Conservation (phyloP, 2,797 vertebrate species). For the Argya squamiceps region DNA sequence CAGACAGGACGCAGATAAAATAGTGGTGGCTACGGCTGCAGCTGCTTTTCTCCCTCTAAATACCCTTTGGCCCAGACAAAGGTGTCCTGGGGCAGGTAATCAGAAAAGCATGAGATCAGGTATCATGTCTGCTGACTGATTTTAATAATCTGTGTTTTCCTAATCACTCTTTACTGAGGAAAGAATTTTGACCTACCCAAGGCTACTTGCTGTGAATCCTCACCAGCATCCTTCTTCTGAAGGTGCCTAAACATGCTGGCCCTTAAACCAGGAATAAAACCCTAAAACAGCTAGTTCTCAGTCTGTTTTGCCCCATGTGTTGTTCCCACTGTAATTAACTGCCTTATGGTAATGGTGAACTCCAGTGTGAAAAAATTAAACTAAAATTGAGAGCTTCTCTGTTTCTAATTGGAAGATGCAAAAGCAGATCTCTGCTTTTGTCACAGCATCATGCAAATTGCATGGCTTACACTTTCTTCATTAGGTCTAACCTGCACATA, state of each 20-base stretch:
- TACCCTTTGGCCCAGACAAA: constrained; percentile 63
- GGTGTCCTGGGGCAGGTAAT: constrained; percentile 68
- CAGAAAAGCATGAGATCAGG: constrained; percentile 51
- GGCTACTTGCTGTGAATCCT: background rate
- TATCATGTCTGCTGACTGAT: constrained; percentile 53
- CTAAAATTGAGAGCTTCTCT: background rate
- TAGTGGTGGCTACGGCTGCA: constrained; percentile 39
- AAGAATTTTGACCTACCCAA: constrained; percentile 18
- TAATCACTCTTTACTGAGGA: background rate
- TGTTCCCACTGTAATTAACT: background rate
- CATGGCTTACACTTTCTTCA: background rate
- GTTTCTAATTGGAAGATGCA: background rate
- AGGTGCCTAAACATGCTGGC: background rate
- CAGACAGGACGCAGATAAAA: constrained; percentile 54
- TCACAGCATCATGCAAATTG: background rate
- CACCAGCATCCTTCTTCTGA: background rate
- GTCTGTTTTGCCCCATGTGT: background rate
- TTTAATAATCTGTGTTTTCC: constrained; percentile 51
- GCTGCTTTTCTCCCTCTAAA: constrained; percentile 50
- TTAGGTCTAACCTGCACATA: background rate
- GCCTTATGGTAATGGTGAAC: background rate
- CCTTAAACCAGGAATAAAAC: background rate
- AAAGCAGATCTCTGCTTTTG: background rate
- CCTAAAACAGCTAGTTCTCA: background rate
- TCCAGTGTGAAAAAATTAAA: background rate